Percentiles rank a stretch among this genome's conserved stretches.
These are phyloP conservation scores for Panthera uncia DNA, from an alignment of 2,113 vertebrate species.

Conservation along the genomic window DNA sequence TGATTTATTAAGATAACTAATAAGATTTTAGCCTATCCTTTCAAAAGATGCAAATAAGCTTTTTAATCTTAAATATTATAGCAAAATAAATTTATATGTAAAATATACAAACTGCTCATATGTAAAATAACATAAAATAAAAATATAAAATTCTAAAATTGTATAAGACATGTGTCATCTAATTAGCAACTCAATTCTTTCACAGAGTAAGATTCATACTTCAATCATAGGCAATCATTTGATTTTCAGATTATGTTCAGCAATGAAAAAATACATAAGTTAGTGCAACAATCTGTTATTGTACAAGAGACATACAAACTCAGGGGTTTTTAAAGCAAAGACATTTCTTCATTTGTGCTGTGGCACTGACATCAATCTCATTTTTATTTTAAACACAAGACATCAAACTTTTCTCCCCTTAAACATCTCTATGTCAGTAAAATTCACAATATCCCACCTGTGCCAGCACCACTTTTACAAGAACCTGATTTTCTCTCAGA, in stretches of 20 bases:
- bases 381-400: not conserved
- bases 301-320: not conserved
- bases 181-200: not conserved
- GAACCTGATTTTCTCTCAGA: constrained; percentile 14
- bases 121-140: not conserved
- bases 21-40: too few species aligned
- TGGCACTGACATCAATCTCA: not conserved
- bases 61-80: not conserved
- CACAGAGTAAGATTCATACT: not conserved
- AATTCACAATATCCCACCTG: not conserved
- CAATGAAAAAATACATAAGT: not conserved
- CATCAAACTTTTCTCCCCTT: not conserved
- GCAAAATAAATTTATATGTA: not conserved
- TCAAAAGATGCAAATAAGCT: too few species aligned
- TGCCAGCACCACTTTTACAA: not conserved
- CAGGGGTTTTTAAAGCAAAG: not conserved
- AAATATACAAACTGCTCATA: not conserved
- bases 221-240: not conserved
- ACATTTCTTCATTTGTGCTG: not conserved
- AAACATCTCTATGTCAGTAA: not conserved
- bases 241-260: not conserved
- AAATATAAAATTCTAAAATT: not conserved
- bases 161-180: not conserved
- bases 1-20: not conserved
- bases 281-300: not conserved